phyloP scores from a whole-genome alignment of 2,797 vertebrate genomes.

The Pantherophis vulpinus region DNA sequence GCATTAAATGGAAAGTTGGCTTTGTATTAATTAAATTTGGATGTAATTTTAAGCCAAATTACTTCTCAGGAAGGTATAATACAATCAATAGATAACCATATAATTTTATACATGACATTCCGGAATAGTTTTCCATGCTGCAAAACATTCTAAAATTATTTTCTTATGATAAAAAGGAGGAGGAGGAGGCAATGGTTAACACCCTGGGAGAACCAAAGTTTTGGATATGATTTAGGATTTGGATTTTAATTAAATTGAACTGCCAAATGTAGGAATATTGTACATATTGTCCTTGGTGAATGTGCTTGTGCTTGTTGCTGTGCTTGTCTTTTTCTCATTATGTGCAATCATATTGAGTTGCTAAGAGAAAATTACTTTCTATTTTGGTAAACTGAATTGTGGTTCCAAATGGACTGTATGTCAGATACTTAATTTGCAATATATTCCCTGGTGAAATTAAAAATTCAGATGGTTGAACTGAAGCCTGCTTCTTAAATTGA shows the following conservation, averaged over 20 bases:
- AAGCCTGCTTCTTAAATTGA: slow-evolving; percentile 68
- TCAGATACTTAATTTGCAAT: slow-evolving; percentile 68
- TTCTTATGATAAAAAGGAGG: neutral
- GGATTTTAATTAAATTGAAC: slow-evolving; percentile 35
- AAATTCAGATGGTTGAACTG: slow-evolving; percentile 65
- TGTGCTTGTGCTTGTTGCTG: slow-evolving; percentile 29
- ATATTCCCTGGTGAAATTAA: slow-evolving; percentile 63
- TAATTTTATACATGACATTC: slow-evolving; percentile 6
- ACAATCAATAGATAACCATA: neutral
- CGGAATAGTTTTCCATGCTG: neutral
- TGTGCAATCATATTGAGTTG: slow-evolving; percentile 50
- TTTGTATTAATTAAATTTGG: neutral
- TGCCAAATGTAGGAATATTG: slow-evolving; percentile 39
- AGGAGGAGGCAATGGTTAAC: neutral
- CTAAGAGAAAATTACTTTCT: slow-evolving; percentile 67
- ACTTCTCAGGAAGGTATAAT: neutral
- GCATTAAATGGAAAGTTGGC: neutral
- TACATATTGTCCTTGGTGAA: slow-evolving; percentile 41
- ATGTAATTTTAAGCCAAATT: neutral
- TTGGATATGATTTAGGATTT: slow-evolving; percentile 16
- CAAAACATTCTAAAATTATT: neutral
- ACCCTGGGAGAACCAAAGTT: slow-evolving; percentile 10
- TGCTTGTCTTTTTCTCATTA: slow-evolving; percentile 59
- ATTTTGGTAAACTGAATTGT: slow-evolving; percentile 63
- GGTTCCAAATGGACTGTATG: slow-evolving; percentile 60